phyloP scores from a whole-genome alignment of 2,797 vertebrate species.

The Coranthus polyacanthus region DNA sequence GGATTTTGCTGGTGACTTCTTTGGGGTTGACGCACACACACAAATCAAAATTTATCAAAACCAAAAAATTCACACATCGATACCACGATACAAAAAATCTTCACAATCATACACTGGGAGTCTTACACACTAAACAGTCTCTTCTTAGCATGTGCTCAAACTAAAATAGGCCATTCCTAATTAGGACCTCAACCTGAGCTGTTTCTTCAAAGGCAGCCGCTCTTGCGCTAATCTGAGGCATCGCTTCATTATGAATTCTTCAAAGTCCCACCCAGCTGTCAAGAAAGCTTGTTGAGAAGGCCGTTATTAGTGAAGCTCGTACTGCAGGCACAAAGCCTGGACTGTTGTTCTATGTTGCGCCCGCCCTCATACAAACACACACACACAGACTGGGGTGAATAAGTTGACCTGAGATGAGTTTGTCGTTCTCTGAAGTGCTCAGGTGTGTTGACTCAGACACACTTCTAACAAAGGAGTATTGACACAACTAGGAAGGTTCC shows the following conservation, averaged over 20 bases:
- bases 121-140: constrained; percentile 50
- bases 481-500: constrained; percentile 73
- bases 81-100: background rate
- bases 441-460: constrained; percentile 84
- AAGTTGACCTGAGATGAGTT: constrained; percentile 72
- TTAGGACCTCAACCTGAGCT: constrained; percentile 85
- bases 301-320: constrained; percentile 76
- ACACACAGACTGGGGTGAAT: constrained; percentile 42
- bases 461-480: constrained; percentile 79
- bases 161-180: constrained; percentile 85
- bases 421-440: constrained; percentile 72
- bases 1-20: no score
- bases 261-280: constrained; percentile 84
- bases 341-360: constrained; percentile 74
- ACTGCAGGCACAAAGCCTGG: constrained; percentile 70
- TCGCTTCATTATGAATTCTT: constrained; percentile 86
- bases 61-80: no score
- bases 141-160: constrained; percentile 71
- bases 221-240: constrained; percentile 83
- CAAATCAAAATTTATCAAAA: background rate
- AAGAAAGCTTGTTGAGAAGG: constrained; percentile 77
- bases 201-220: constrained; percentile 84
- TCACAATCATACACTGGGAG: constrained; percentile 9
- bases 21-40: background rate
- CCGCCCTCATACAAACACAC: constrained; percentile 58